Evolutionary conservation across 2,888 invertebrate genomes (phyloP), one percentile per base, ranked within the genome.

Genomic region (Watsonalla binaria): DNA sequence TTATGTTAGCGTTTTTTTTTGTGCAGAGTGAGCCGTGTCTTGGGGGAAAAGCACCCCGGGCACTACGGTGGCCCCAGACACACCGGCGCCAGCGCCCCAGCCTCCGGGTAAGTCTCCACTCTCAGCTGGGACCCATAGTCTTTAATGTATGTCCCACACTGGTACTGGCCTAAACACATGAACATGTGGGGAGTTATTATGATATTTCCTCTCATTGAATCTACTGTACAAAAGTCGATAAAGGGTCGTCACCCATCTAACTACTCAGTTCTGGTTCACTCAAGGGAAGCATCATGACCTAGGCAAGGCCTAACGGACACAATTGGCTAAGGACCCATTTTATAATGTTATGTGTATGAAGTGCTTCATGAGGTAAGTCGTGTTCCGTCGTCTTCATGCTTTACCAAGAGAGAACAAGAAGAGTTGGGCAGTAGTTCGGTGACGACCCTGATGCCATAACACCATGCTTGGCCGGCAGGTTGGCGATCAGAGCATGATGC

Each of bases 1-100:
- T 42, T 45, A 24, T 37, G 5, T 6, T 51, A 24, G 52, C 47
- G 39, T 54, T 47, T 47, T 54, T 57, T 59, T 66, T 64, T 60
- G 57, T 64, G 9, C 76, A 90, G 90, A 84, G 78, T 72, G 85
- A 84, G 88, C 89, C 90, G 90, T 91, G 90, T 91, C 90, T 89
- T 90, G 90, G 89, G 90, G 88, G 68, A 89, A 87, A 86, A 87
- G 88, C 80, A 84, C 80, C 79, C 82, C 86, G 89, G 89, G 88
- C 89, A 87, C 89, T 89, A 90, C 91, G 90, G 90, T 90, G 90
- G 89, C 90, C 90, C 90, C 90, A 80, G 90, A 90, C 68, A 89
- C 89, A 76, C 88, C 89, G 76, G 85, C 88, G 59, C 88, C 90
- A 79, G 90, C 87, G 70, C 90, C 91, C 89, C 90, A 88, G 80